Evolutionary conservation across 2,113 vertebrate species (phyloP), one percentile per base, ranked within the genome.

Genomic region (Oreotragus oreotragus): DNA sequence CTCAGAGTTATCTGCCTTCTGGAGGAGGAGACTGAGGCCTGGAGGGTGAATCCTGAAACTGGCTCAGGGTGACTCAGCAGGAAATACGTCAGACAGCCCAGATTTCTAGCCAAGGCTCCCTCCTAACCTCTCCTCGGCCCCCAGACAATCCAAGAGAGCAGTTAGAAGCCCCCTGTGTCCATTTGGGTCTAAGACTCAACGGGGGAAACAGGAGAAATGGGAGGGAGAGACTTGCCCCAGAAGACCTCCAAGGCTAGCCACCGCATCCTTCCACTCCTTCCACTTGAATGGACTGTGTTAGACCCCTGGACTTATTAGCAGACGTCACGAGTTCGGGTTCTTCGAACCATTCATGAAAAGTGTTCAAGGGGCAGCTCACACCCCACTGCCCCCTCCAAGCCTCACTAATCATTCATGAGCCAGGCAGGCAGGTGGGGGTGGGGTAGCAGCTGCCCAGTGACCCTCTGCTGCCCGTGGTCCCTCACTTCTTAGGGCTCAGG

Each of bases 321-420:
- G 98, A 92, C 97, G 98, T 97, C 96, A 98, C 98, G 98, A 98
- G 98, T 97, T 98, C 98, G 98, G 97, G 98, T 97, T 98, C 98
- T 96, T 84, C 66, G 94, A 98, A 97, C 96, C 98, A 94, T 96
- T 99, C 98, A 98, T 98, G 98, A 98, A 98, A 98, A 98, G 97
- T 96, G 96, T 28, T 98, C 98, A 96, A 77, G 96, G 94, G 96
- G 97, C 36, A 55, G 94, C 95, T 98, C 96, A 80, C 95, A 98
- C 89, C 62, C 96, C 90, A n/a, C 55, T 90, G 97, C 94, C 91
- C 94, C 95, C 58, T 12, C 91, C 6, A 10, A 97, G 93, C 96
- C 92, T 98, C 92, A 98, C 92, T 97, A 98, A 98, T 98, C 98
- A 98, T 98, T 99, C 98, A 98, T 97, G 49, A 97, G 90, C n/a